Conservation (phyloP, 2,113 vertebrate genomes). For the Laterallus jamaicensis region DNA sequence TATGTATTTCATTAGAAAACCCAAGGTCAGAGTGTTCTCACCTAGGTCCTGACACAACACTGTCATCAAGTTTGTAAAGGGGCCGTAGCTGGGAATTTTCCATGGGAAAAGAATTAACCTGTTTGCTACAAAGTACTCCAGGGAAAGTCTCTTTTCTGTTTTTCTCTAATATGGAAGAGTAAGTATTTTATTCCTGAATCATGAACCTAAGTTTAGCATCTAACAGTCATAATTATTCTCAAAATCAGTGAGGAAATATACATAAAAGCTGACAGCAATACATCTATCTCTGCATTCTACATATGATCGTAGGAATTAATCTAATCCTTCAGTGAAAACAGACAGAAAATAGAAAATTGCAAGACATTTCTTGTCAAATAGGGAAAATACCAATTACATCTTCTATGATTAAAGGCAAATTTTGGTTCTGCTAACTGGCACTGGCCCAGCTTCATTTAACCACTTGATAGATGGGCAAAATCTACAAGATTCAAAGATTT, state of each 20-base stretch:
- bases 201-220: not conserved
- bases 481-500: not conserved
- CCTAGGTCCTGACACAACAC: not conserved
- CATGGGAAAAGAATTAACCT: not conserved
- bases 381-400: not conserved
- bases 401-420: not conserved
- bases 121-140: not conserved
- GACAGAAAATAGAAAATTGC: not conserved
- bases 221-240: not conserved
- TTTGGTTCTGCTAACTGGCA: not conserved
- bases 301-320: not conserved
- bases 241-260: not conserved
- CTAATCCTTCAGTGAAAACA: not conserved
- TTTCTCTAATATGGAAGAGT: not conserved
- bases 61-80: not conserved
- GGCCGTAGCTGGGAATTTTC: not conserved
- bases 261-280: not conserved
- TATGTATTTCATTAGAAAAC: not conserved
- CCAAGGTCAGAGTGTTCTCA: not conserved
- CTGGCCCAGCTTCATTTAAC: not conserved
- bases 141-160: not conserved
- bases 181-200: not conserved
- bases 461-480: not conserved
- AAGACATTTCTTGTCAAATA: not conserved
- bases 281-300: not conserved